These are phyloP conservation scores for Gonatopus flavifemur DNA, from an alignment of 1,140 invertebrate genomes.

Conservation along the genomic window DNA sequence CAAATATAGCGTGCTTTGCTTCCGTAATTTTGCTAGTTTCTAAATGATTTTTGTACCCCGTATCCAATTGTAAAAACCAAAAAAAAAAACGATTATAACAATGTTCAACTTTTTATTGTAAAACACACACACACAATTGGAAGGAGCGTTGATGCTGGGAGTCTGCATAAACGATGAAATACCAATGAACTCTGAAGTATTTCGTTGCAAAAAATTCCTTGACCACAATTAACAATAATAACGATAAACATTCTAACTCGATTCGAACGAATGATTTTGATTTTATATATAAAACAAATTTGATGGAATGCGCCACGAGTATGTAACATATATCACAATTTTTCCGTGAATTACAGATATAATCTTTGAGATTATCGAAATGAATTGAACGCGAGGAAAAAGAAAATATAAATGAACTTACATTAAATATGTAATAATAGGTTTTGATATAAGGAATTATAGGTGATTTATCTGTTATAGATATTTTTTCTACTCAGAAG, in stretches of 20 bases:
- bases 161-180: slow-evolving; percentile 37
- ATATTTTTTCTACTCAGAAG: slow-evolving; percentile 50
- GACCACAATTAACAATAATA: no score
- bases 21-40: slow-evolving; percentile 13
- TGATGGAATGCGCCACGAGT: no score
- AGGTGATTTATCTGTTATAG: slow-evolving; percentile 45
- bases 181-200: slow-evolving; percentile 30
- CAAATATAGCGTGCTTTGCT: slow-evolving; percentile 8
- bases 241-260: no score
- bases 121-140: no score
- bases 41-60: slow-evolving; percentile 13
- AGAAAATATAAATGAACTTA: slow-evolving; percentile 8
- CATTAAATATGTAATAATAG: slow-evolving; percentile 43
- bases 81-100: slow-evolving; percentile 11
- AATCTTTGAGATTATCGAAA: no score
- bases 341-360: no score
- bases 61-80: slow-evolving; percentile 9
- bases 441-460: slow-evolving; percentile 43
- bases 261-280: no score
- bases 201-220: slow-evolving; percentile 33
- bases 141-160: slow-evolving; percentile 31
- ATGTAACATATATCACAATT: no score
- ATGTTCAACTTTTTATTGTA: slow-evolving; percentile 29
- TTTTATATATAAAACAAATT: no score
- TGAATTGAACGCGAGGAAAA: no score